A percentile compares a stretch with the other conserved stretches of the same genome.
These are phyloP conservation scores for Megaptera novaeangliae DNA, from an alignment of 2,113 vertebrate species.

Conservation along the genomic window DNA sequence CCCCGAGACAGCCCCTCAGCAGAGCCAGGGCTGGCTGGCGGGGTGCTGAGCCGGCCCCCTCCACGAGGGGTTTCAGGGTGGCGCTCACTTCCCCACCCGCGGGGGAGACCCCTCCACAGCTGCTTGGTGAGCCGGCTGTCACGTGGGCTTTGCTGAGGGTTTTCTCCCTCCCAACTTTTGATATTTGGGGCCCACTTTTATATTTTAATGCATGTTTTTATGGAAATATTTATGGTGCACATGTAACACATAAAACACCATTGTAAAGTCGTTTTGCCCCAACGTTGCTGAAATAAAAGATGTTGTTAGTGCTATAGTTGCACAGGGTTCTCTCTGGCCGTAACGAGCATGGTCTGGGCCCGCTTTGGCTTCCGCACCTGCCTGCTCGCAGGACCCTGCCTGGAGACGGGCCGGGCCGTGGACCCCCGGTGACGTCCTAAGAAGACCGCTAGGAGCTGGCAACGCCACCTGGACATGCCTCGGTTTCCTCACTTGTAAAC, in stretches of 20 bases:
- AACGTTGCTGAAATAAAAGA: conserved; percentile 78
- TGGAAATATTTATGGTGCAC: conserved; percentile 83
- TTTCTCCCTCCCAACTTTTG: conserved; percentile 62
- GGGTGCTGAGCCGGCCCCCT: accelerated
- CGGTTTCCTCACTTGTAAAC: background rate
- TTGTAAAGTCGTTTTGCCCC: conserved; percentile 77
- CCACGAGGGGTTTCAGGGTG: accelerated
- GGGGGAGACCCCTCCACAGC: background rate
- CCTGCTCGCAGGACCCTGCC: conserved; percentile 64
- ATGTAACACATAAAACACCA: conserved; percentile 79
- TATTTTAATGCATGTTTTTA: conserved; percentile 81
- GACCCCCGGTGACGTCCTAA: accelerated
- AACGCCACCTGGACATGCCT: background rate
- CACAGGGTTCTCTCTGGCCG: conserved; percentile 76
- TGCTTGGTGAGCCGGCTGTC: background rate
- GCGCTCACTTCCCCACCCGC: background rate
- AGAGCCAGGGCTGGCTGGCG: accelerated
- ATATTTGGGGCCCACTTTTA: conserved; percentile 79
- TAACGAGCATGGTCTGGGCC: conserved; percentile 80
- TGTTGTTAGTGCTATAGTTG: conserved; percentile 78
- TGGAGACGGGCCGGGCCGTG: background rate
- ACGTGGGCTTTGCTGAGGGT: conserved; percentile 59
- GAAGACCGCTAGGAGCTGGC: background rate
- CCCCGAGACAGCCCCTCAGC: background rate
- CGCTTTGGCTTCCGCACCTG: conserved; percentile 59